These are phyloP conservation scores for Stratiomys singularior DNA, from an alignment of 2,888 invertebrate genomes.

Conservation along the genomic window DNA sequence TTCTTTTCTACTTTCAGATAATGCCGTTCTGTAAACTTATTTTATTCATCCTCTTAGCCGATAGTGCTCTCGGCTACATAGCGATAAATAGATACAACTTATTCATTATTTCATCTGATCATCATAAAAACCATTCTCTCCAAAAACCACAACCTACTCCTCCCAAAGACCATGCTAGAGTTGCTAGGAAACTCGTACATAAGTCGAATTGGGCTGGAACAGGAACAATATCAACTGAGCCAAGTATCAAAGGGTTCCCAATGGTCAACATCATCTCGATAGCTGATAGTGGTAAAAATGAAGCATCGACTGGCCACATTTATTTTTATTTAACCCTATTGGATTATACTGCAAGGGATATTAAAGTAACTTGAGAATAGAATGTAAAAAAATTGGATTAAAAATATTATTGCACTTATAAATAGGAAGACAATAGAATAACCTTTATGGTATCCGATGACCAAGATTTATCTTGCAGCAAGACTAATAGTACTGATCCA, in stretches of 20 bases:
- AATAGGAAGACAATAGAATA: slow-evolving; percentile 60
- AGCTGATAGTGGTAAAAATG: slow-evolving; percentile 59
- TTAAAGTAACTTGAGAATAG: slow-evolving; percentile 43
- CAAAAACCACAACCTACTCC: slow-evolving; percentile 12
- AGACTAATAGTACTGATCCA: slow-evolving; percentile 58
- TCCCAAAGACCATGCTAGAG: slow-evolving; percentile 61
- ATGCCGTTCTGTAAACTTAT: neutral
- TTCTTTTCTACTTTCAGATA: neutral
- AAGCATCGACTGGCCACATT: slow-evolving; percentile 61
- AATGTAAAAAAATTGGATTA: neutral
- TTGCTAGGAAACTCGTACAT: slow-evolving; percentile 62
- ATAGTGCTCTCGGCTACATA: neutral
- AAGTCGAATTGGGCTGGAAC: slow-evolving; percentile 62
- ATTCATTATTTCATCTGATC: neutral
- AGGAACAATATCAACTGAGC: slow-evolving; percentile 62
- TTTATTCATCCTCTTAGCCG: neutral
- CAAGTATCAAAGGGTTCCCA: slow-evolving; percentile 59
- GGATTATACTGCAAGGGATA: slow-evolving; percentile 64
- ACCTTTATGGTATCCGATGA: slow-evolving; percentile 62
- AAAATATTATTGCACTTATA: slow-evolving; percentile 45
- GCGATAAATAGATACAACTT: neutral
- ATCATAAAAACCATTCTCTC: neutral
- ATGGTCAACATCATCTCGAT: slow-evolving; percentile 65
- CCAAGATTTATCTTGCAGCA: slow-evolving; percentile 60
- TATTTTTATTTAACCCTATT: slow-evolving; percentile 63